Conservation (phyloP, 2,113 vertebrate species). For the human region DNA sequence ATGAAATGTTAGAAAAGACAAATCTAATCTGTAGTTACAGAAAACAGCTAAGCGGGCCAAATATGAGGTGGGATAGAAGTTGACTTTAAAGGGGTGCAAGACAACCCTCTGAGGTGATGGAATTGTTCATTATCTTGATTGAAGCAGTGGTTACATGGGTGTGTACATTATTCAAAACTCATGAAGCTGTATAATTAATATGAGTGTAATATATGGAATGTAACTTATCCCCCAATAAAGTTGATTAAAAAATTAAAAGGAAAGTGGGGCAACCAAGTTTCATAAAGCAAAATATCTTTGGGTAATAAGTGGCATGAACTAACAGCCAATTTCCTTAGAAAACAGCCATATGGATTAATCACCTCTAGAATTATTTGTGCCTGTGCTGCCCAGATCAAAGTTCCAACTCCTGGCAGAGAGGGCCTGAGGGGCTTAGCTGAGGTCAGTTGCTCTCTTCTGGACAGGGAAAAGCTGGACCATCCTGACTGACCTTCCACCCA, state of each 20-base stretch:
- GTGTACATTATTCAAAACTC: not conserved
- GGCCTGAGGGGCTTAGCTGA: not conserved
- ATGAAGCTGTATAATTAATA: not conserved
- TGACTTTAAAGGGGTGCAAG: not conserved
- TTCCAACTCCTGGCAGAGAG: not conserved
- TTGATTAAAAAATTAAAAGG: not conserved
- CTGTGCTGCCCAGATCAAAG: not conserved
- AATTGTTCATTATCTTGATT: not conserved
- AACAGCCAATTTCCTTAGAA: not conserved
- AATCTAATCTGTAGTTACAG: not conserved
- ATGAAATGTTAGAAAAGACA: not conserved
- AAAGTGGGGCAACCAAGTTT: not conserved
- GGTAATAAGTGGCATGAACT: not conserved
- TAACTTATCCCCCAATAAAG: not conserved
- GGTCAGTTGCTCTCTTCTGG: not conserved
- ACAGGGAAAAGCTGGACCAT: not conserved
- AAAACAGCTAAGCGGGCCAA: not conserved
- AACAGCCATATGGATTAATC: not conserved
- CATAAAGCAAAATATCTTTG: not conserved
- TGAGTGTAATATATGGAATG: not conserved
- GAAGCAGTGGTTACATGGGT: not conserved
- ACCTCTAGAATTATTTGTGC: not conserved
- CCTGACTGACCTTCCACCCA: not conserved
- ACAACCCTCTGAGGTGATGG: not conserved
- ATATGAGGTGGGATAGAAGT: not conserved